A percentile compares a stretch with the other conserved stretches of the same genome.
Evolutionary conservation across 2,113 vertebrate species (phyloP).

Genomic region (Stomatorhinus ivindoensis): DNA sequence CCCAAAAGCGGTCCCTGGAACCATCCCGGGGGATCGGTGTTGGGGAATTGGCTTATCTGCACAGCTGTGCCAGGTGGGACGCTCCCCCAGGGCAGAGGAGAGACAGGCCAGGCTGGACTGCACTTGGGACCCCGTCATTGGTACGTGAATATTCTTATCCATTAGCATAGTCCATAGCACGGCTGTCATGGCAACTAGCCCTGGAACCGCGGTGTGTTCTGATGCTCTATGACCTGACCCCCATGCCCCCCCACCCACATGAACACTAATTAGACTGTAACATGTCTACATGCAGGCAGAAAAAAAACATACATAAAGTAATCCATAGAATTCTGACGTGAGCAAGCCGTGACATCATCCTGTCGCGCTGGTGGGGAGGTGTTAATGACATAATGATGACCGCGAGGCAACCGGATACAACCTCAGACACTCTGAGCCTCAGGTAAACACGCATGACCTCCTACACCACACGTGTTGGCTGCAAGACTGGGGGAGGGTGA

Average conservation of each 20-base stretch:
- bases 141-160: background rate
- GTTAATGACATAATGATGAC: too few relatives aligned
- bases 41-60: background rate
- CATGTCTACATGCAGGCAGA: background rate
- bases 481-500: background rate
- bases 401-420: too few relatives aligned
- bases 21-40: background rate
- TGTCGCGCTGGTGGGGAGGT: background rate
- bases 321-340: background rate
- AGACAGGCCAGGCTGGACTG: background rate
- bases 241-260: background rate
- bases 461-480: too few relatives aligned
- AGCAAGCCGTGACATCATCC: background rate
- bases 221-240: background rate
- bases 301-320: background rate
- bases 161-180: background rate
- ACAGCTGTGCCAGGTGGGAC: background rate
- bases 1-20: background rate
- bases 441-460: too few relatives aligned
- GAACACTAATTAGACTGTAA: background rate
- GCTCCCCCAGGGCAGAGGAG: background rate
- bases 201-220: background rate
- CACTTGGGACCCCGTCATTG: background rate
- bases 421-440: too few relatives aligned
- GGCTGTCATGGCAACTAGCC: background rate